phyloP scores from a whole-genome alignment of 1,140 invertebrate species.

The Vanessa atalanta region DNA sequence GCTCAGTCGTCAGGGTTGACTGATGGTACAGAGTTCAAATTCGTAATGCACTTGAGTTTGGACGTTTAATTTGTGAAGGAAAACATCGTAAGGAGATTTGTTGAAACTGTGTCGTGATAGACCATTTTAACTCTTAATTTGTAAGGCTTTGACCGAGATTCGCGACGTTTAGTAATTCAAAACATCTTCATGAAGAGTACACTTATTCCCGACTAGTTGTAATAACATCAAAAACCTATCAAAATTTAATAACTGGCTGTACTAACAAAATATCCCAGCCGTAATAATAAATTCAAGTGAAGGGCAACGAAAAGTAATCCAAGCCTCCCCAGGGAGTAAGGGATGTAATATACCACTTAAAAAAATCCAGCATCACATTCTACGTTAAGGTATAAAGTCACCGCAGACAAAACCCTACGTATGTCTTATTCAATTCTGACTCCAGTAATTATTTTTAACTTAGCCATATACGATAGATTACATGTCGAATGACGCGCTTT shows the following conservation, averaged over 20 bases:
- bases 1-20: too few relatives aligned
- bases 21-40: too few relatives aligned
- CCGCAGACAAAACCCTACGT: conserved; percentile 17
- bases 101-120: too few relatives aligned
- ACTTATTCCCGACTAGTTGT: neutral
- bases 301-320: neutral
- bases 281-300: conserved; percentile 5
- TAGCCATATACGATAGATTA: conserved; percentile 18
- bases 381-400: neutral
- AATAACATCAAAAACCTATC: neutral
- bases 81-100: too few relatives aligned
- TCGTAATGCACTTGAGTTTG: too few relatives aligned
- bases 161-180: too few relatives aligned
- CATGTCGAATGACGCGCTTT: conserved; percentile 23
- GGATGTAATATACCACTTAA: neutral
- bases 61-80: too few relatives aligned
- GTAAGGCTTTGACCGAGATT: too few relatives aligned
- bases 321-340: neutral
- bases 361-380: neutral
- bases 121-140: too few relatives aligned
- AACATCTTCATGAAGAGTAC: neutral
- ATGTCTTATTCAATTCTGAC: conserved; percentile 35
- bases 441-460: conserved; percentile 64
- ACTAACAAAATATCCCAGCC: neutral
- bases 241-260: neutral